phyloP scores from a whole-genome alignment of 2,113 vertebrate genomes.

The Nettapus auritus region DNA sequence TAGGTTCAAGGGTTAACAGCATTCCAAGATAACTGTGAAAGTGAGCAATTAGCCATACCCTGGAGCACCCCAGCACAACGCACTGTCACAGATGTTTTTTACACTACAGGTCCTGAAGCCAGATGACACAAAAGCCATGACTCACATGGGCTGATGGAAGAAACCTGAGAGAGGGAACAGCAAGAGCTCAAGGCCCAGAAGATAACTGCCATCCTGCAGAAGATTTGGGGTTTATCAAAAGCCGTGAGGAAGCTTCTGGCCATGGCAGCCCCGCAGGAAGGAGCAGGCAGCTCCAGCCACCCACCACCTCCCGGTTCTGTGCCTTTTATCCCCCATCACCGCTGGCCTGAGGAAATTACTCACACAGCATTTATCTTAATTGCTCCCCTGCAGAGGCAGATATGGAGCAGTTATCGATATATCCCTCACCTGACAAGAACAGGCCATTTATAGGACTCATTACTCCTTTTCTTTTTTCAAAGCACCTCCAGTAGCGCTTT shows the following conservation, averaged over 20 bases:
- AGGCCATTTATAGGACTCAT: not conserved
- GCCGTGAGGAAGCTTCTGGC: not conserved
- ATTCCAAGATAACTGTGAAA: not conserved
- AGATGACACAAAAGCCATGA: not conserved
- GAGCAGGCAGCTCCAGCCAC: not conserved
- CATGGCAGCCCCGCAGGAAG: not conserved
- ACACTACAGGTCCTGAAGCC: not conserved
- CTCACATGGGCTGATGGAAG: not conserved
- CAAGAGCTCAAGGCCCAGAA: too few species aligned
- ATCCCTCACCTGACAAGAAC: not conserved
- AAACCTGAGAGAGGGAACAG: not conserved
- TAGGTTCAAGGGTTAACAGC: not conserved
- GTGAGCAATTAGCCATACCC: not conserved
- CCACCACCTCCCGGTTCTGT: fast-evolving
- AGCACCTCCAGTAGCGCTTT: not conserved
- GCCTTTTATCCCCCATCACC: not conserved
- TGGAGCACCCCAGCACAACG: not conserved
- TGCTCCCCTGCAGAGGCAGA: not conserved
- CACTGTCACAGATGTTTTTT: not conserved
- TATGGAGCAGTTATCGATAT: not conserved
- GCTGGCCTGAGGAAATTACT: not conserved
- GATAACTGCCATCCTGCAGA: not conserved
- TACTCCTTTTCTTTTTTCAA: not conserved
- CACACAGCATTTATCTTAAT: not conserved
- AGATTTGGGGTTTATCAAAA: not conserved